Percentiles rank a stretch among this genome's conserved stretches.
phyloP scores from a whole-genome alignment of 2,113 vertebrate species.

The Anarrhichthys ocellatus region DNA sequence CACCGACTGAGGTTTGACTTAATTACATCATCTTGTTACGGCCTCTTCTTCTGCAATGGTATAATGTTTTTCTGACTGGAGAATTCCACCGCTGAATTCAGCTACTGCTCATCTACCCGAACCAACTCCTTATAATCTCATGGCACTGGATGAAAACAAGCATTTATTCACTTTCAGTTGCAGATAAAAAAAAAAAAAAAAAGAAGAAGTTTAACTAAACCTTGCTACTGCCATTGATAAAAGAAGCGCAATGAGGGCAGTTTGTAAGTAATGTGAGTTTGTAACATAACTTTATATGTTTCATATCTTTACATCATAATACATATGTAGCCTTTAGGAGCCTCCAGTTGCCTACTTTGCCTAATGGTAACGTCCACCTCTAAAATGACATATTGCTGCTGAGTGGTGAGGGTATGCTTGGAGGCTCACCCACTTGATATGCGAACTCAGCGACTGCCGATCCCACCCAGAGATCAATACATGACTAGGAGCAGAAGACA shows the following conservation, averaged over 20 bases:
- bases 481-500: conserved; percentile 81
- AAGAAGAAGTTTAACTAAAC: too few species aligned
- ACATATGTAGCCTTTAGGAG: neutral
- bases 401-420: conserved; percentile 26
- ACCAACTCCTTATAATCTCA: too few species aligned
- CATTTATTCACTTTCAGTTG: too few species aligned
- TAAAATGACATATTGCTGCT: conserved; percentile 1
- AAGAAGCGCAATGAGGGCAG: neutral
- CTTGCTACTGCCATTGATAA: neutral
- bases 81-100: too few species aligned
- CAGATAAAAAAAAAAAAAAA: too few species aligned
- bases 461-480: conserved; percentile 75
- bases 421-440: conserved; percentile 71
- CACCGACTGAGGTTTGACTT: too few species aligned
- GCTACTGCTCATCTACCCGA: too few species aligned
- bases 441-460: conserved; percentile 61
- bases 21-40: too few species aligned
- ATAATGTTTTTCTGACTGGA: too few species aligned
- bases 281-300: neutral
- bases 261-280: neutral
- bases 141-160: too few species aligned
- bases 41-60: too few species aligned
- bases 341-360: neutral
- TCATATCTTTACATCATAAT: neutral
- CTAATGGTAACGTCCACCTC: neutral